Base-by-base conservation (phyloP, 2,797 vertebrate genomes). In the Girardinus metallicus region DNA sequence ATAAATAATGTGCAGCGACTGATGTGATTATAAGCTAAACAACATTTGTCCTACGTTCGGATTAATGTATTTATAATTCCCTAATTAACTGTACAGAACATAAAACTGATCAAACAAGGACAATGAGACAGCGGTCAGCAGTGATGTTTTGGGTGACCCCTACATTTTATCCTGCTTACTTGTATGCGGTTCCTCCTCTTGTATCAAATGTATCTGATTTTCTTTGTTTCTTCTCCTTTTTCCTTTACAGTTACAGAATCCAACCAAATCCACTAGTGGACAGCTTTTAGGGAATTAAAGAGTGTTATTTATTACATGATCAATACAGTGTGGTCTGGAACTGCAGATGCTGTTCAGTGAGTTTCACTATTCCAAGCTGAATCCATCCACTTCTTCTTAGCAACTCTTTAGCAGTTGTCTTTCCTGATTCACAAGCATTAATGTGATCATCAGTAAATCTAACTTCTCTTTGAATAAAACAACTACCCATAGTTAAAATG, bases 251-350 rank as follows among this genome's bases (percentile, higher is more conserved):
- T 85, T 87, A 80, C 80, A 80, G 84, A 73, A 82, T 91, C 83
- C 88, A 85, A 80, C 86, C 91, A 88, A 90, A 90, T 89, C 85
- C 83, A 90, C 88, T 73, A 78, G 85, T 83, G 75, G 84, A 76
- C 46, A 76, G 81, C 84, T 90, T 85, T 93, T 77, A 88, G 84
- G 78, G 76, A 91, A 91, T 90, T 89, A 92, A 86, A 80, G 80
- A 87, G 81, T 80, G 71, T 81, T 79, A 74, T 91, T 89, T 88
- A 92, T 93, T 86, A 91, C 80, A 85, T 80, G 88, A 93, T 94
- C 91, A 86, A 94, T 94, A 91, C 72, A 47, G 73, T 87, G 80
- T 64, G 82, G 76, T 74, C 39, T 82, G 81, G 85, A 91, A 90
- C 71, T 84, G 80, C 85, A 86, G 77, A 88, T 80, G 82, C 74